A percentile compares a stretch with the other conserved stretches of the same genome.
Conservation (phyloP, 2,113 vertebrate species). For the Sigmodon hispidus region DNA sequence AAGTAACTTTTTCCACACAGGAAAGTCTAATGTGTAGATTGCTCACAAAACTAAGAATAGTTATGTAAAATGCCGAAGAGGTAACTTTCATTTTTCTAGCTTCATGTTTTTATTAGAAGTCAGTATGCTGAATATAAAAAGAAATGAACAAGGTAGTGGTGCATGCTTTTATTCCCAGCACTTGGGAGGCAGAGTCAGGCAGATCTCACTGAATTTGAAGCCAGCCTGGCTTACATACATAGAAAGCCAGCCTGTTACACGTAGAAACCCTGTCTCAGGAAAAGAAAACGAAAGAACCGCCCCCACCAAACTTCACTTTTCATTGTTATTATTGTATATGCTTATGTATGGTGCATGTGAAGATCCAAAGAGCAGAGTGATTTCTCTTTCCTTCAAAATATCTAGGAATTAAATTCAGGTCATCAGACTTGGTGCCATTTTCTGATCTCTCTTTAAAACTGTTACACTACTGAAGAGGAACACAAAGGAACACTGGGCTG, state of each 20-base stretch:
- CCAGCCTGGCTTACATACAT: no score
- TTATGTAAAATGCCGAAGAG: not conserved
- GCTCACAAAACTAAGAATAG: not conserved
- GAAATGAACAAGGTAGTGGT: not conserved
- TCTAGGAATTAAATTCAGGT: no score
- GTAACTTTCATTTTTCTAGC: not conserved
- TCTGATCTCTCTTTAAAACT: not conserved
- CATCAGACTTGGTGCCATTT: not conserved
- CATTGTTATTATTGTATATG: not conserved
- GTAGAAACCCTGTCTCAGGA: no score
- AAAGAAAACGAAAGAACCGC: no score
- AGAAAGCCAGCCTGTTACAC: no score
- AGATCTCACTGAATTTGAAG: no score
- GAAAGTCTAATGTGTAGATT: not conserved
- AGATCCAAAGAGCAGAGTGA: not conserved
- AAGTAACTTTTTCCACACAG: not conserved
- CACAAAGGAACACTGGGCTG: not conserved
- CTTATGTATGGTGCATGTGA: not conserved
- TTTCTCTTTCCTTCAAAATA: not conserved
- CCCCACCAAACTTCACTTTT: no score
- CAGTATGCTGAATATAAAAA: not conserved
- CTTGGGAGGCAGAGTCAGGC: no score
- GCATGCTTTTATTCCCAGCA: no score
- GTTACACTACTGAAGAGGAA: not conserved
- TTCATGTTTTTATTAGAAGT: slow-evolving; percentile 33